Conservation (phyloP, 2,888 invertebrate genomes). For the Philonicus albiceps region DNA sequence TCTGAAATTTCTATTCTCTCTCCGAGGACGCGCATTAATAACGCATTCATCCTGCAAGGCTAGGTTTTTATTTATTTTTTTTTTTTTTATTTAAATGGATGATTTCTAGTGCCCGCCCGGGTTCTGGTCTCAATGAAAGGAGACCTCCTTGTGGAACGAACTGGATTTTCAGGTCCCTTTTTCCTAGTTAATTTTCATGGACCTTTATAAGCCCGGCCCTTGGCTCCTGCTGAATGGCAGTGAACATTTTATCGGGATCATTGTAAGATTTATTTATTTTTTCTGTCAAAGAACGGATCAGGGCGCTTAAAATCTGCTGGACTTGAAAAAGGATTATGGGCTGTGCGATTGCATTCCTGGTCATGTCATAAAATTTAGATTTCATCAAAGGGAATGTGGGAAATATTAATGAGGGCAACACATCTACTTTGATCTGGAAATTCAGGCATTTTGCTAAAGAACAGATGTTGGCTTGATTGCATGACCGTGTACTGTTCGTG, state of each 20-base stretch:
- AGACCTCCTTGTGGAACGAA: constrained; percentile 27
- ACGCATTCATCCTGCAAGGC: constrained; percentile 25
- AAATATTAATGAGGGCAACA: not conserved
- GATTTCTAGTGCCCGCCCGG: constrained; percentile 2
- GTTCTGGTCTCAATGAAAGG: constrained; percentile 11
- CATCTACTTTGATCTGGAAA: not conserved
- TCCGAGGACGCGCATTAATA: constrained; percentile 30
- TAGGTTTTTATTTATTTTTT: not conserved
- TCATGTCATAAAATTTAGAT: not conserved
- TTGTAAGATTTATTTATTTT: not conserved
- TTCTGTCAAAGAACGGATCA: not conserved
- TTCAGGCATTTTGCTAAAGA: not conserved
- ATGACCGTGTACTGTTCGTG: not conserved
- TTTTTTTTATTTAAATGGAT: not conserved
- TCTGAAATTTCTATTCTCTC: constrained; percentile 27
- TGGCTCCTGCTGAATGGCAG: not conserved
- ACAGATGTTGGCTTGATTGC: not conserved
- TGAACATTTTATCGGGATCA: not conserved
- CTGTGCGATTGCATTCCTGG: not conserved
- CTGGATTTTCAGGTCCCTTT: constrained; percentile 14
- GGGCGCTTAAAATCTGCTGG: not conserved
- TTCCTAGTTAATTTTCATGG: not conserved
- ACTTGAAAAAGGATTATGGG: not conserved
- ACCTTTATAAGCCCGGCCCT: not conserved
- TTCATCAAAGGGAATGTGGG: not conserved